phyloP scores from a whole-genome alignment of 2,888 invertebrate species.

The Copidosoma aretas region DNA sequence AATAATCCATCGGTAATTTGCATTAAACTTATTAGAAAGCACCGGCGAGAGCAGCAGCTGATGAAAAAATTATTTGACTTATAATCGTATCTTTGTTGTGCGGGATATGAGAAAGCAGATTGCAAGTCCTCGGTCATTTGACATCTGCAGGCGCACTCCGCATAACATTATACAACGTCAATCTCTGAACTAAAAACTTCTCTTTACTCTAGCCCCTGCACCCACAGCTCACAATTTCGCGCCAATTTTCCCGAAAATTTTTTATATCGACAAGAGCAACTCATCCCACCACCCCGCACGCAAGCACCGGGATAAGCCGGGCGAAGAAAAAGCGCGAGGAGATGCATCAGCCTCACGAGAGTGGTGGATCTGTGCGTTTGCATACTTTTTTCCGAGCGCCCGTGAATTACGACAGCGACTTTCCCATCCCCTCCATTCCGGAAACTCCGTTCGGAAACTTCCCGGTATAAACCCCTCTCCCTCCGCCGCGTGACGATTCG shows the following conservation, averaged over 20 bases:
- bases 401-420: constrained; percentile 30
- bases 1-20: too few relatives aligned
- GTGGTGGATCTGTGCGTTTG: constrained; percentile 36
- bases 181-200: too few relatives aligned
- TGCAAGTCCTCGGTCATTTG: too few relatives aligned
- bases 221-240: constrained; percentile 1
- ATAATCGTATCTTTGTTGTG: too few relatives aligned
- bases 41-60: too few relatives aligned
- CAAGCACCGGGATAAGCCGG: background rate
- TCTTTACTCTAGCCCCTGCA: too few relatives aligned
- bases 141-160: too few relatives aligned
- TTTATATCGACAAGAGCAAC: constrained; percentile 16
- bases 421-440: background rate
- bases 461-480: constrained; percentile 2
- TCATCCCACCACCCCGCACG: background rate
- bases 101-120: too few relatives aligned
- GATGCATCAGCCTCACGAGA: background rate
- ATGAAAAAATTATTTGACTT: too few relatives aligned
- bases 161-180: too few relatives aligned
- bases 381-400: constrained; percentile 26
- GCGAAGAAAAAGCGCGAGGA: background rate
- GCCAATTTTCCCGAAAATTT: constrained; percentile 24
- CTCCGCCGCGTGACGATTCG: constrained; percentile 31
- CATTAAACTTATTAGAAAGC: too few relatives aligned
- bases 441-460: constrained; percentile 2